A percentile compares a stretch with the other conserved stretches of the same genome.
Evolutionary conservation across 2,113 vertebrate species (phyloP).

Genomic region (Sisor rabdophorus): DNA sequence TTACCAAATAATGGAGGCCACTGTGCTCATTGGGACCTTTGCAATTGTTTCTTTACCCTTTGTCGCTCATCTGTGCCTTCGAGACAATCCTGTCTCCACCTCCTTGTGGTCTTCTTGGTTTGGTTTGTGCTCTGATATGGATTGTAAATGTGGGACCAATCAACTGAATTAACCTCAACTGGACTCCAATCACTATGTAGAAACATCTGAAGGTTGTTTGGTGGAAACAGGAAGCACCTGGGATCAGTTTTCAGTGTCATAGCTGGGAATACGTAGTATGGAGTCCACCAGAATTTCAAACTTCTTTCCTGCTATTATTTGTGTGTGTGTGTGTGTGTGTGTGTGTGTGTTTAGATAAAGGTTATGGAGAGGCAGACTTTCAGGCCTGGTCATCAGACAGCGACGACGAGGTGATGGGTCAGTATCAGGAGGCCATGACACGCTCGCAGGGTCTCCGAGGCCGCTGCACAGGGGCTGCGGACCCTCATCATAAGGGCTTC

Average conservation of each 20-base stretch:
- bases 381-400: constrained; percentile 92
- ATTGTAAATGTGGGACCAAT: no score
- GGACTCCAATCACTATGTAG: no score
- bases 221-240: no score
- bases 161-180: no score
- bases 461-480: constrained; percentile 54
- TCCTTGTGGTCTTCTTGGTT: no score
- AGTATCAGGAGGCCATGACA: constrained; percentile 90
- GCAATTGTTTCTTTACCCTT: background rate
- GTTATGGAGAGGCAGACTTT: constrained; percentile 76
- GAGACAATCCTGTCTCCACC: no score
- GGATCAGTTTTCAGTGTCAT: no score
- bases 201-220: no score
- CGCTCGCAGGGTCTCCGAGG: constrained; percentile 77
- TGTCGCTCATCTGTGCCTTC: background rate
- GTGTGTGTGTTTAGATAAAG: constrained; percentile 72
- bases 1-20: no score
- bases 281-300: no score
- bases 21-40: background rate
- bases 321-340: constrained; percentile 1
- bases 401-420: constrained; percentile 91
- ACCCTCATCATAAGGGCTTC: constrained; percentile 75
- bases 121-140: no score
- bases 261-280: no score
- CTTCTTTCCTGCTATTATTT: background rate